Evolutionary conservation across 2,888 invertebrate species (phyloP).

Genomic region (Lepidochitona cinerea): DNA sequence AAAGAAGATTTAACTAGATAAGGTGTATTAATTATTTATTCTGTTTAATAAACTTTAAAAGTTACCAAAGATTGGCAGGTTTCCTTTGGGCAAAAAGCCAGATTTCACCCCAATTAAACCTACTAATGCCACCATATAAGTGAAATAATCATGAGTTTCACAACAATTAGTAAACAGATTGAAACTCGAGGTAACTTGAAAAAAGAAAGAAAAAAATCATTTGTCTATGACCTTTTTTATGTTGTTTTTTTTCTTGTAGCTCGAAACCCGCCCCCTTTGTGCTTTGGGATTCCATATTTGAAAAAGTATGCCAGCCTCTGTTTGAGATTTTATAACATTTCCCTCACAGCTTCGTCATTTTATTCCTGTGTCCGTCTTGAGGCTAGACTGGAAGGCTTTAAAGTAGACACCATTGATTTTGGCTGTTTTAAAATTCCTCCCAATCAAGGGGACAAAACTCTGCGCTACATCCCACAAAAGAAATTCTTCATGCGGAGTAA

Average conservation of each 20-base stretch:
- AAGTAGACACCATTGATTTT: slow-evolving; percentile 56
- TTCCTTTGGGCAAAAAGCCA: too few species aligned
- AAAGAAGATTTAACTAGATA: too few species aligned
- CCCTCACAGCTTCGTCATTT: slow-evolving; percentile 44
- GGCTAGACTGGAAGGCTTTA: slow-evolving; percentile 57
- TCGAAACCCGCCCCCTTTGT: slow-evolving; percentile 69
- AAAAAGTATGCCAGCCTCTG: slow-evolving; percentile 67
- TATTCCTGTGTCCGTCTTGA: slow-evolving; percentile 67
- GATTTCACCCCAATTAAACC: too few species aligned
- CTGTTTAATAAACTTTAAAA: too few species aligned
- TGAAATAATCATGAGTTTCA: too few species aligned
- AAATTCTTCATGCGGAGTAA: not conserved
- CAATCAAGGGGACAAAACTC: not conserved
- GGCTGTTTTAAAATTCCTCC: slow-evolving; percentile 66
- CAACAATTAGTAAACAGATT: too few species aligned
- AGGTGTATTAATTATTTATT: too few species aligned
- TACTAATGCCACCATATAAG: too few species aligned
- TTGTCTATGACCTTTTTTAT: too few species aligned
- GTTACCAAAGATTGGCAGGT: too few species aligned
- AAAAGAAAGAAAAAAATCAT: too few species aligned
- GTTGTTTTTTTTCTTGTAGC: slow-evolving; percentile 58
- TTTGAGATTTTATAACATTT: slow-evolving; percentile 62
- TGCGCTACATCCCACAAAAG: not conserved
- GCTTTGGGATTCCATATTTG: slow-evolving; percentile 68
- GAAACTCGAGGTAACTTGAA: too few species aligned